A percentile compares a stretch with the other conserved stretches of the same genome.
Evolutionary conservation across 2,888 invertebrate species (phyloP).

Genomic region (Isoperla grammatica): DNA sequence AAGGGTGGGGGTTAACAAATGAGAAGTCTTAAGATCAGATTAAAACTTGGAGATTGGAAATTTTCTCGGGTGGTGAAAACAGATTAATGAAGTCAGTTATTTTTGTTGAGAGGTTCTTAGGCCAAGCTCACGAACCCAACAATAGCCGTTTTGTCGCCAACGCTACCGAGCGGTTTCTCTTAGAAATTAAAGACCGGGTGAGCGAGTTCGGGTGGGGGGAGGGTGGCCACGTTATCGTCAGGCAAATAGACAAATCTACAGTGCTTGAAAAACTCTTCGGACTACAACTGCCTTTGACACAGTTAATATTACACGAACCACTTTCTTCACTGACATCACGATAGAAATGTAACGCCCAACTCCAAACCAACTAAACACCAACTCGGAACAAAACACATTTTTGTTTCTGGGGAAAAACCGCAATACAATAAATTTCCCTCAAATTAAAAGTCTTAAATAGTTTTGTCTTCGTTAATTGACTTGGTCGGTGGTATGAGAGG

Average conservation of each 20-base stretch:
- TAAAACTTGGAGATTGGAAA: conserved; percentile 19
- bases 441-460: conserved; percentile 12
- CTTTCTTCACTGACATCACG: too few relatives aligned
- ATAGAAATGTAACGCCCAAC: too few relatives aligned
- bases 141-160: conserved; percentile 20
- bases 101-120: conserved; percentile 20
- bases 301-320: too few relatives aligned
- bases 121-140: conserved; percentile 8
- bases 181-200: neutral
- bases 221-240: conserved; percentile 7
- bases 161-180: conserved; percentile 15
- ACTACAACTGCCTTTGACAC: too few relatives aligned
- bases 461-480: conserved; percentile 4
- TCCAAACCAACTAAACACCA: too few relatives aligned
- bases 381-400: neutral
- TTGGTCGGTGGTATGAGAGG: neutral
- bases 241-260: conserved; percentile 8
- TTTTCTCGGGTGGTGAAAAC: conserved; percentile 20
- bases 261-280: too few relatives aligned
- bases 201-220: neutral
- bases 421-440: neutral
- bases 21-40: conserved; percentile 22
- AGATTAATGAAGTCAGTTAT: conserved; percentile 20
- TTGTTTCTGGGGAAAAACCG: neutral
- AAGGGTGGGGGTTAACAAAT: conserved; percentile 16